These are phyloP conservation scores for Caerostris extrusa DNA, from an alignment of 1,140 invertebrate species.

Conservation along the genomic window DNA sequence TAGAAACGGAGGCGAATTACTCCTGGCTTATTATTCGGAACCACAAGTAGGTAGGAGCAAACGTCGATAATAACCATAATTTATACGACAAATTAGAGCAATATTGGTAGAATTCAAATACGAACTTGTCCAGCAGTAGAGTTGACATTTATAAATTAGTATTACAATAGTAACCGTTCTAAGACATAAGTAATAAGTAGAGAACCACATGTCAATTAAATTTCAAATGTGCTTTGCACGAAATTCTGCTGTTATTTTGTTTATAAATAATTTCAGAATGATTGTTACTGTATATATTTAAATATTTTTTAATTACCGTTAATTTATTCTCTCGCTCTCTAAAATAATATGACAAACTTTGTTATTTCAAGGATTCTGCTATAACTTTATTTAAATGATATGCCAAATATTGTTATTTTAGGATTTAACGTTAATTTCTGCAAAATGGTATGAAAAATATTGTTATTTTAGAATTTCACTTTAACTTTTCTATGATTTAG, in stretches of 20 bases:
- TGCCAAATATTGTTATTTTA: no score
- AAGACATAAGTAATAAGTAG: not conserved
- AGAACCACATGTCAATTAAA: not conserved
- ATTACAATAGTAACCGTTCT: not conserved
- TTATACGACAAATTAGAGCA: not conserved
- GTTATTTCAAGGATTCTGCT: no score
- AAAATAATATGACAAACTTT: no score
- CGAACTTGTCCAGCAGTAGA: not conserved
- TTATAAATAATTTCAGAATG: not conserved
- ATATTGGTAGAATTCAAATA: not conserved
- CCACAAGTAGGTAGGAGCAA: not conserved
- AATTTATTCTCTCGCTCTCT: no score
- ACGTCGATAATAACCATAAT: constrained; percentile 3
- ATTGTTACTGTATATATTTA: not conserved
- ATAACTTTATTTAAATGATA: no score
- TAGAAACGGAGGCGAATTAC: not conserved
- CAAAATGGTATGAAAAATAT: no score
- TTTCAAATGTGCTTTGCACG: not conserved
- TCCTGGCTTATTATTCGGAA: not conserved
- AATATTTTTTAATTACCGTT: no score
- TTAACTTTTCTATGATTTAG: no score
- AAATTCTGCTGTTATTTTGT: not conserved
- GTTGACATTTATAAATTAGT: no score
- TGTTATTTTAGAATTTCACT: no score
- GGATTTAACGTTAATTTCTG: no score